Evolutionary conservation across 2,113 vertebrate genomes (phyloP), one percentile per base, ranked within the genome.

Genomic region (Xenopus laevis): DNA sequence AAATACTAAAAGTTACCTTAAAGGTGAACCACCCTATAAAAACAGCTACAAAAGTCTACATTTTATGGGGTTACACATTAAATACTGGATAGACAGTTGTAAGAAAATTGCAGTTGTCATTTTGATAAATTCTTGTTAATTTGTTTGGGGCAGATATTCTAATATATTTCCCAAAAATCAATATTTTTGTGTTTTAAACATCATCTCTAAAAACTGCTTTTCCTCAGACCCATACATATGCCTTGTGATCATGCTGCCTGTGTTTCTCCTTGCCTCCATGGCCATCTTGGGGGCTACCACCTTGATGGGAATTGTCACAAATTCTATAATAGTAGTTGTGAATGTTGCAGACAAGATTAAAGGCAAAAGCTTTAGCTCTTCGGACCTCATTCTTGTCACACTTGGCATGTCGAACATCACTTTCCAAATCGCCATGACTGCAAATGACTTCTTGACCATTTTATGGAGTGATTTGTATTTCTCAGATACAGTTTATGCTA

Each of bases 331-430:
- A 72, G 79, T 61, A 57, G 1, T 84, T 17, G 40, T 83, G 10
- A 82, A 81, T 63, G 79, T 46, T 18, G 12, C 64, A 23, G 74
- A 79, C 27, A 84, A 81, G 81, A 20, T 78, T n/a, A 84, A 79
- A 72, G 79, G 57, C 8, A 82, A 52, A 68, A 87, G 81, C 76
- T 66, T 82, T 21, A 47, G 78, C 10, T 59, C 75, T 62, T 61
- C 82, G 50, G 82, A 85, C 63, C 66, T 82, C 69, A 86, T 84
- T 30, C 77, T 87, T 68, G 81, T 58, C 10, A 79, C 78, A 40
- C 71, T 86, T 72, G 80, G 83, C 17, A 40, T 78, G n/a, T 84
- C 80, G 71, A 82, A 83, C 80, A 81, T 87, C 45, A 69, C 16
- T 16, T 50, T 55, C 10, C 72, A 59, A 13, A 61, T 23, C 8